Evolutionary conservation across 2,113 vertebrate species (phyloP).

Genomic region (Montifringilla adamsi): DNA sequence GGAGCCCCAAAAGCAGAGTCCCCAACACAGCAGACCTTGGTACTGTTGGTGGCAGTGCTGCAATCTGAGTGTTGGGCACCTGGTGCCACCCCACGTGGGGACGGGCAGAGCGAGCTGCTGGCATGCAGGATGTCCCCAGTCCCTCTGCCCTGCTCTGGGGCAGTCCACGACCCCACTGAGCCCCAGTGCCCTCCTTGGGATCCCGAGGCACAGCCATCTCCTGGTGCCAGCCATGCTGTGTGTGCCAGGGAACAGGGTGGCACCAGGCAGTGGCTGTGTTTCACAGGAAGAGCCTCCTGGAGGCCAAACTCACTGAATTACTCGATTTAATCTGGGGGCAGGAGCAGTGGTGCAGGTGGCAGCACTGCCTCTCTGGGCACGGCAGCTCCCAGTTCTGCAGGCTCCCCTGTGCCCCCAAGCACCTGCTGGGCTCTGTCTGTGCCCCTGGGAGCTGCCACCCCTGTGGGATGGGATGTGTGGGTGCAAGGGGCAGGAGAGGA

Average conservation of each 20-base stretch:
- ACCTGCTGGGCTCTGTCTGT: fast-evolving
- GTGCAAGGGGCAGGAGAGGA: neutral
- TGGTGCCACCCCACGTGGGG: neutral
- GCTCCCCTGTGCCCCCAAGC: neutral
- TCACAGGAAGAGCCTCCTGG: neutral
- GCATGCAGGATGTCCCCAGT: neutral
- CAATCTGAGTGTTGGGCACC: fast-evolving
- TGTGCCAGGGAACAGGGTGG: neutral
- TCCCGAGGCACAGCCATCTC: fast-evolving
- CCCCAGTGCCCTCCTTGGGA: too few species aligned
- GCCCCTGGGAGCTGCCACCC: fast-evolving
- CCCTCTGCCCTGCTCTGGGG: neutral
- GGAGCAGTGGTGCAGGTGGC: fast-evolving
- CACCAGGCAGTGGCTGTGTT: fast-evolving
- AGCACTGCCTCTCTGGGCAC: neutral
- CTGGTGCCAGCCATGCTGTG: neutral
- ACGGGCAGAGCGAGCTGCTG: neutral
- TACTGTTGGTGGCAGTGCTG: fast-evolving
- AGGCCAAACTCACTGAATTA: neutral
- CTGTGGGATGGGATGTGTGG: fast-evolving
- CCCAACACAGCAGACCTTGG: neutral
- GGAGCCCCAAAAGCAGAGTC: neutral
- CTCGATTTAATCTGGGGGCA: neutral
- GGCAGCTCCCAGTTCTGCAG: neutral
- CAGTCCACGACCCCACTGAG: fast-evolving